A percentile compares a stretch with the other conserved stretches of the same genome.
These are phyloP conservation scores for Oscheius myriophilus DNA, from an alignment of 2,888 invertebrate genomes.

Conservation along the genomic window DNA sequence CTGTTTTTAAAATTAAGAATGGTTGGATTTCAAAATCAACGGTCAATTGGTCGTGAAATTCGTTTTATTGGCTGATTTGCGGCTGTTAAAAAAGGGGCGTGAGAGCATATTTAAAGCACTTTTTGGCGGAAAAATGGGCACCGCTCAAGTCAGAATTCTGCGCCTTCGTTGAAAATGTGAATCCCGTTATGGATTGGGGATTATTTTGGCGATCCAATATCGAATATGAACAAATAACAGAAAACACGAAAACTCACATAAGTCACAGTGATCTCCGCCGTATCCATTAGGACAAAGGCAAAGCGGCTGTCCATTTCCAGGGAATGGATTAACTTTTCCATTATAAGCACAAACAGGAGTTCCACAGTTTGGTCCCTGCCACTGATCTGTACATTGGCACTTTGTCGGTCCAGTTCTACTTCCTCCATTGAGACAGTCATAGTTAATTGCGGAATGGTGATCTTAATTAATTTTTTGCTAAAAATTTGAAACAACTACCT, in stretches of 20 bases:
- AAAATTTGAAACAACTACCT: neutral
- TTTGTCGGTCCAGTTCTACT: neutral
- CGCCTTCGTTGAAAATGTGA: no score
- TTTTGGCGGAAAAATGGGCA: no score
- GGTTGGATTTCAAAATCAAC: no score
- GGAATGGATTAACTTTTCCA: conserved; percentile 20
- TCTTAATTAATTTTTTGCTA: neutral
- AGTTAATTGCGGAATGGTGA: conserved; percentile 5
- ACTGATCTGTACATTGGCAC: conserved; percentile 2
- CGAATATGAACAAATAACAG: no score
- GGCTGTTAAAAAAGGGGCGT: no score
- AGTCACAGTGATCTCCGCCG: conserved; percentile 16
- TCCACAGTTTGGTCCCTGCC: conserved; percentile 12
- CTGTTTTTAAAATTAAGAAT: no score
- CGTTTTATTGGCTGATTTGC: no score
- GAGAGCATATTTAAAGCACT: no score
- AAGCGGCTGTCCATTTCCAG: conserved; percentile 21
- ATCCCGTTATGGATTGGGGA: no score
- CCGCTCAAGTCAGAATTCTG: no score
- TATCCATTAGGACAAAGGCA: conserved; percentile 15
- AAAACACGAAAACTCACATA: conserved; percentile 1
- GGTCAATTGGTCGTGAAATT: no score
- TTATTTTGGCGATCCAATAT: no score
- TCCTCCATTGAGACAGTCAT: conserved; percentile 13
- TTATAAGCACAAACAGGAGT: conserved; percentile 8